phyloP scores from a whole-genome alignment of 64 coral and sea anemone genomes.

The Astreopora myriophthalma region DNA sequence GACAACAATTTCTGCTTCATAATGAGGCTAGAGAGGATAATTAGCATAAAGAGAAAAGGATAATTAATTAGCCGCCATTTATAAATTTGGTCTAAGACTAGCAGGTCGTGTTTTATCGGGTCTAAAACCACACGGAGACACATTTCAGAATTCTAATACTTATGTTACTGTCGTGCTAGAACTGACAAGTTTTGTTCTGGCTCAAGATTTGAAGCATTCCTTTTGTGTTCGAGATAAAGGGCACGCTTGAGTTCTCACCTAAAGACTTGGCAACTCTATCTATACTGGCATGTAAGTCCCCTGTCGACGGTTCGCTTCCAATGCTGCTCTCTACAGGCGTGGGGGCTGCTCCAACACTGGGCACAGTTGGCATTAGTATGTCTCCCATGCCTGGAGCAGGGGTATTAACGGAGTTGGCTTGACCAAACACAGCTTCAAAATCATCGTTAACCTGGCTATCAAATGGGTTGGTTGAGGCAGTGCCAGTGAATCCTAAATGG shows the following conservation, averaged over 20 bases:
- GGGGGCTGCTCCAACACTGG: neutral
- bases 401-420: neutral
- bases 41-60: no score
- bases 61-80: no score
- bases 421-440: slow-evolving; percentile 33
- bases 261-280: slow-evolving; percentile 30
- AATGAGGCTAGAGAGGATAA: no score
- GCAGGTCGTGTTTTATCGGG: no score
- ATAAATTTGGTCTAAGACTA: no score
- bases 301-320: neutral
- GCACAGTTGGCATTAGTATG: slow-evolving; percentile 8
- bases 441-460: slow-evolving; percentile 15
- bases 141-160: no score
- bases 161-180: no score
- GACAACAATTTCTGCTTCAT: no score
- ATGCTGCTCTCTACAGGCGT: neutral
- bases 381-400: neutral
- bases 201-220: no score
- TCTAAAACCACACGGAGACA: no score
- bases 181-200: no score
- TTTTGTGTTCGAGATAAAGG: no score
- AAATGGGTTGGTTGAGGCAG: slow-evolving; percentile 19
- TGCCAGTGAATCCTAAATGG: neutral
- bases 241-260: neutral
- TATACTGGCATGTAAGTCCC: slow-evolving; percentile 12